Conservation (phyloP, 2,888 invertebrate genomes). For the Sarcophaga carnaria region DNA sequence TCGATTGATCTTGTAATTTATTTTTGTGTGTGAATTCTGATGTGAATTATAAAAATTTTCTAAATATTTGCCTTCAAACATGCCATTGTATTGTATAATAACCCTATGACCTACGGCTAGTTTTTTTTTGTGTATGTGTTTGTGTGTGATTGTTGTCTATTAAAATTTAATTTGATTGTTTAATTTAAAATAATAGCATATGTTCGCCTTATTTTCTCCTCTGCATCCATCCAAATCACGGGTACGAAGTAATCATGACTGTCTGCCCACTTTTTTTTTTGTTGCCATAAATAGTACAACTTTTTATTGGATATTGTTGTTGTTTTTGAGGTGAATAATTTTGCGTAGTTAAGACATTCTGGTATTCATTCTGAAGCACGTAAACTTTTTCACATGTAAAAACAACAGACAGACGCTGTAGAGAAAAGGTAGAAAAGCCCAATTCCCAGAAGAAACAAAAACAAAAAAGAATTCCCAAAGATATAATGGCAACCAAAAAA, state of each 20-base stretch:
- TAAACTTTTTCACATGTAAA: constrained; percentile 63
- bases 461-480: constrained; percentile 25
- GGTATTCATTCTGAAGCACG: constrained; percentile 45
- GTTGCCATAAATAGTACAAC: background rate
- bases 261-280: constrained; percentile 25
- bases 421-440: constrained; percentile 25
- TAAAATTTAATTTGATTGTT: constrained; percentile 20
- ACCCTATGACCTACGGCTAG: background rate
- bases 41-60: too few species aligned
- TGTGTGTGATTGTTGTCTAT: background rate
- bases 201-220: background rate
- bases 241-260: background rate
- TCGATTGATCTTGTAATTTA: too few species aligned
- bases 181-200: constrained; percentile 7
- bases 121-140: background rate
- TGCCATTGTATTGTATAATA: background rate
- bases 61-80: too few species aligned
- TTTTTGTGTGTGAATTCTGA: too few species aligned
- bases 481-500: constrained; percentile 28
- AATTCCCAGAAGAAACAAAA: constrained; percentile 65
- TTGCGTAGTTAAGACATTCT: constrained; percentile 56
- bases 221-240: background rate
- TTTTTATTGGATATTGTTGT: background rate
- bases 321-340: constrained; percentile 24
- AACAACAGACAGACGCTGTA: background rate